Evolutionary conservation across 2,888 invertebrate species (phyloP), one percentile per base, ranked within the genome.

Genomic region (Automeris io): DNA sequence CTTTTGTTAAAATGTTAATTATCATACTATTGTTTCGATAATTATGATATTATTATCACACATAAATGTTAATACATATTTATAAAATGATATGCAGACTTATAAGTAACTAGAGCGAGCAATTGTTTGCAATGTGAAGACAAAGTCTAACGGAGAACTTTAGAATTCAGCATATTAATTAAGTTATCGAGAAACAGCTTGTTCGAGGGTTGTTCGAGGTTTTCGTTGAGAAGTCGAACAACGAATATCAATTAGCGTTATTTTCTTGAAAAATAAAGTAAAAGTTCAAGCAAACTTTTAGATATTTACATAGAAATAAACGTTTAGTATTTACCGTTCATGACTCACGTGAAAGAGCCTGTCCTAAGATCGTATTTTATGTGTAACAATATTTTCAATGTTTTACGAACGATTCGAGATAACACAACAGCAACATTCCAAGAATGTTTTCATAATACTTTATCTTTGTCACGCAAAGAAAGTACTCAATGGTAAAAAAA

Each of bases 161-260:
- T 45, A 55, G 58, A 54, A 63, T 64, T 58, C 57, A 61, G 58
- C 57, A 67, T 58, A 61, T 66, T 72, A 73, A 73, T 75, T 65
- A 62, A 66, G 63, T 66, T 69, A 64, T 59, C 47, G 51, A 53
- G 29, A 46, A 55, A 50, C 58, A 54, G 59, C 53, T 57, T 60
- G 63, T 54, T 57, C 48, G 55, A 49, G 54, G 47, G 37, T 46
- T 56, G 49, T 47, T 49, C 48, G 18, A n/a, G 16, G 39, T 34
- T 33, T 34, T 33, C 13, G 22, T 16, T 41, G 48, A 45, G 42
- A 41, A 39, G 45, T 43, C 42, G 39, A 49, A 54, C 52, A 51
- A 24, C 24, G 45, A 55, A 58, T 60, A 57, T 51, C 52, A 59
- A 64, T 60, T 29, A 39, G 16, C 13, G 9, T 12, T 32, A 22